Base-by-base conservation (phyloP, 2,797 vertebrate genomes). In the Chelonia mydas region DNA sequence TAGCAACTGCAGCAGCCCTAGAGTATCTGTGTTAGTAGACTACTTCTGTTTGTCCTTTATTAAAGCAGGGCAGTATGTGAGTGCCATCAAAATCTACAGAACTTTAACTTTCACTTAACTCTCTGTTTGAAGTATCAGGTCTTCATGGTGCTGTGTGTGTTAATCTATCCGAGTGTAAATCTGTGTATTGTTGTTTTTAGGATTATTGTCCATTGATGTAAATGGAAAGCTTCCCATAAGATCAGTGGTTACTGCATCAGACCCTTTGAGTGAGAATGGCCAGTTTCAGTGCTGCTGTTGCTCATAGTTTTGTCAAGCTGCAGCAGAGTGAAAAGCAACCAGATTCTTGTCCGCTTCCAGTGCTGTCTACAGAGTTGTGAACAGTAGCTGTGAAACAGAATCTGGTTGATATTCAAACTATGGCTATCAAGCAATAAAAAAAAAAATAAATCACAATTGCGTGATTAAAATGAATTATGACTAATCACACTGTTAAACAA, bases 21-120 rank as follows among this genome's bases (percentile, higher is more conserved):
- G 45, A 47, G 45, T 13, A 27, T 74, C 11, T 88, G 93, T 85
- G 81, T 92, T 93, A 90, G 49, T 11, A 77, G 91, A 92, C 94
- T 86, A 87, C 90, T 96, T 96, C 79, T 86, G 92, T 94, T 90
- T 91, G 94, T 96, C 80, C 3, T 82, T 93, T 23, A 23, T 72
- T 41, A 72, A 72, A 72, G 65, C 37, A 41, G 19, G 21, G 3
- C 9, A 68, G 28, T 72, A 27, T 88, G 61, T 2, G 0, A 25
- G 41, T 76, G 53, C 53, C 16, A 8, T 86, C 28, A 45, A 45
- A 79, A 94, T 45, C 47, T 92, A 23, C 17, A 51, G 53, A 54
- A 94, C 72, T 90, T 33, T 59, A 50, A 23, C 90, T 90, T 33
- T 59, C 50, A 23, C 90, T 11, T 37, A 72, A 72, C 37, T 72